phyloP scores from a whole-genome alignment of 2,797 vertebrate species.

The Rhabdophis nuchalis region DNA sequence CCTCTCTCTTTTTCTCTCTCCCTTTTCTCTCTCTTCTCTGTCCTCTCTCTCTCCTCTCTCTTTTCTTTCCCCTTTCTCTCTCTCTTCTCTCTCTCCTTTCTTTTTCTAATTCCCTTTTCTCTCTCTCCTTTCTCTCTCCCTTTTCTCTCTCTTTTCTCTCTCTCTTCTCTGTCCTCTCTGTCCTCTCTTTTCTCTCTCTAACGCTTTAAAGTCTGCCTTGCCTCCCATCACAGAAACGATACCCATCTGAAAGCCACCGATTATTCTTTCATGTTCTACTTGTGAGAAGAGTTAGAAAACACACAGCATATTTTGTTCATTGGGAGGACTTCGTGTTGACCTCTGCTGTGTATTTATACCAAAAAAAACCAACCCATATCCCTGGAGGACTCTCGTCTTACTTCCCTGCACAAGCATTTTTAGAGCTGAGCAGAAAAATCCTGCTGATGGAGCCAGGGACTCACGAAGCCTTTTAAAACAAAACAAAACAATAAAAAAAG shows the following conservation, averaged over 20 bases:
- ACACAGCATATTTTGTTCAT: conserved; percentile 58
- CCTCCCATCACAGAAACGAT: conserved; percentile 15
- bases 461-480: neutral
- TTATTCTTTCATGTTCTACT: conserved; percentile 31
- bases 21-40: too few relatives aligned
- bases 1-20: too few relatives aligned
- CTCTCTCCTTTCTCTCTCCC: too few relatives aligned
- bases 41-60: too few relatives aligned
- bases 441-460: conserved; percentile 15
- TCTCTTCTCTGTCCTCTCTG: neutral
- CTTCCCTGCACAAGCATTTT: conserved; percentile 54
- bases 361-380: conserved; percentile 12
- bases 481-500: conserved; percentile 6
- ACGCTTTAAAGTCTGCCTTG: neutral
- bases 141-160: too few relatives aligned
- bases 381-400: conserved; percentile 56
- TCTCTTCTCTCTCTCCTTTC: neutral
- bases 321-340: conserved; percentile 58
- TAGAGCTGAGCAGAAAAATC: conserved; percentile 44
- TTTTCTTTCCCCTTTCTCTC: neutral
- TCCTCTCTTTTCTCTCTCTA: neutral
- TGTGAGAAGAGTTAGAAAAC: conserved; percentile 53
- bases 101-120: too few relatives aligned
- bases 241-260: conserved; percentile 26
- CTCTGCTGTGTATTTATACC: conserved; percentile 61